Percentiles rank a stretch among this genome's conserved stretches.
Evolutionary conservation across 2,888 invertebrate species (phyloP).

Genomic region (Phaonia tiefii): DNA sequence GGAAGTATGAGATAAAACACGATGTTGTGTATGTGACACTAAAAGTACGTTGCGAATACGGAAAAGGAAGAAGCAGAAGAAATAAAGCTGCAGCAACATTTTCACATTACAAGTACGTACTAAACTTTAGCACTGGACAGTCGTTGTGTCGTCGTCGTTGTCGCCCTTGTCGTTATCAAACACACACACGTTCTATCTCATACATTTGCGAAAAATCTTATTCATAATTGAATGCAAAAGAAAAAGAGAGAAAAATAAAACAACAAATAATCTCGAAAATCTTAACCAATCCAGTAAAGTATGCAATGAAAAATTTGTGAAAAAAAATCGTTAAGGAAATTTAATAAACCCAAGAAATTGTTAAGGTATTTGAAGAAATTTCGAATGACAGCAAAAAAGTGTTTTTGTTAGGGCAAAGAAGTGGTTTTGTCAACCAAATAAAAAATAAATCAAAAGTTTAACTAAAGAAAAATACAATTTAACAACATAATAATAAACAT

Average conservation of each 20-base stretch:
- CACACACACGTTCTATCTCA: constrained; percentile 15
- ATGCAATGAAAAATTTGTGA: not conserved
- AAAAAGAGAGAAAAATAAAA: constrained; percentile 27
- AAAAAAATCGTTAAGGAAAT: too few species aligned
- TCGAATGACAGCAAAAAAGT: not conserved
- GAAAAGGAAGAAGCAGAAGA: constrained; percentile 21
- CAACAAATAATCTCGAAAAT: not conserved
- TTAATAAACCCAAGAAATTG: not conserved
- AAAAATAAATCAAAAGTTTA: too few species aligned
- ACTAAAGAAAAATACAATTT: too few species aligned
- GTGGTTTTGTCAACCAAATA: too few species aligned
- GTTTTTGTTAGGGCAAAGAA: too few species aligned
- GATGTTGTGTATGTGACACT: constrained; percentile 33
- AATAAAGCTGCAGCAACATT: too few species aligned
- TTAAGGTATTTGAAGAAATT: too few species aligned
- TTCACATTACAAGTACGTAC: constrained; percentile 46
- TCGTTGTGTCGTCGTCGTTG: constrained; percentile 45
- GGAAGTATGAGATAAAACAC: constrained; percentile 8
- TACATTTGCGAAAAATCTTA: constrained; percentile 30
- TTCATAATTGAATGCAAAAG: constrained; percentile 38
- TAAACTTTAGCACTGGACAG: constrained; percentile 62
- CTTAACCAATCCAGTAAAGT: not conserved
- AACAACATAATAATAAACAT: not conserved
- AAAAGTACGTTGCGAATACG: constrained; percentile 33
- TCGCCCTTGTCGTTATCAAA: constrained; percentile 27